Conservation (phyloP, 2,113 vertebrate genomes). For the Thryonomys swinderianus region DNA sequence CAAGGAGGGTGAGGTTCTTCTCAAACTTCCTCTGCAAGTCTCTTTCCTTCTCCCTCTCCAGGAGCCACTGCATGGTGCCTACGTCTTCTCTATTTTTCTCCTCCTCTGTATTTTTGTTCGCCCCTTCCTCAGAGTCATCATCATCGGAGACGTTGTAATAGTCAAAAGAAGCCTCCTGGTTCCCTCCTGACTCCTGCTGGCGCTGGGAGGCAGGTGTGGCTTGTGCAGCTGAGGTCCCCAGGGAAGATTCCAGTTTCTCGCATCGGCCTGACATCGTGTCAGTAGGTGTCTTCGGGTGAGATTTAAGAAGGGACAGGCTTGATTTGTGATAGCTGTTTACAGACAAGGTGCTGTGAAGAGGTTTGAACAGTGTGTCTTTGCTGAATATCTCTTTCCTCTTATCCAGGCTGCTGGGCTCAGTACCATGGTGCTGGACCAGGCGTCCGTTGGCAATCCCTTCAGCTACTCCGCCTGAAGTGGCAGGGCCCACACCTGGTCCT, state of each 20-base stretch:
- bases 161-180: slow-evolving; percentile 95
- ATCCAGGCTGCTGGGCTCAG: slow-evolving; percentile 92
- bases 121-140: slow-evolving; percentile 94
- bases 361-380: slow-evolving; percentile 97
- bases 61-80: slow-evolving; percentile 98
- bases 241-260: slow-evolving; percentile 92
- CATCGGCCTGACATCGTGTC: slow-evolving; percentile 91
- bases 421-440: slow-evolving; percentile 88
- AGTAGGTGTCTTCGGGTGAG: slow-evolving; percentile 89
- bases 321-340: slow-evolving; percentile 96
- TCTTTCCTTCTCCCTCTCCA: slow-evolving; percentile 96
- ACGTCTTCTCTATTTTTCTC: slow-evolving; percentile 91
- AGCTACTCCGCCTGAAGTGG: slow-evolving; percentile 75
- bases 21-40: slow-evolving; percentile 98
- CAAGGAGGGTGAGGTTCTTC: slow-evolving; percentile 96
- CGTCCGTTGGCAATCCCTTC: slow-evolving; percentile 93
- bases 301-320: slow-evolving; percentile 91
- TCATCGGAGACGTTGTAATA: slow-evolving; percentile 99
- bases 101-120: slow-evolving; percentile 89
- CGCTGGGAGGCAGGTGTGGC: slow-evolving; percentile 89
- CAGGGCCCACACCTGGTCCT: slow-evolving; percentile 88
- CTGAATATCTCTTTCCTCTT: slow-evolving; percentile 97
- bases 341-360: slow-evolving; percentile 95
- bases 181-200: slow-evolving; percentile 89
- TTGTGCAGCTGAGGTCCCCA: slow-evolving; percentile 89